Percentiles rank a stretch among this genome's conserved stretches.
Conservation (phyloP, 2,113 vertebrate species). For the Megaleporinus macrocephalus region DNA sequence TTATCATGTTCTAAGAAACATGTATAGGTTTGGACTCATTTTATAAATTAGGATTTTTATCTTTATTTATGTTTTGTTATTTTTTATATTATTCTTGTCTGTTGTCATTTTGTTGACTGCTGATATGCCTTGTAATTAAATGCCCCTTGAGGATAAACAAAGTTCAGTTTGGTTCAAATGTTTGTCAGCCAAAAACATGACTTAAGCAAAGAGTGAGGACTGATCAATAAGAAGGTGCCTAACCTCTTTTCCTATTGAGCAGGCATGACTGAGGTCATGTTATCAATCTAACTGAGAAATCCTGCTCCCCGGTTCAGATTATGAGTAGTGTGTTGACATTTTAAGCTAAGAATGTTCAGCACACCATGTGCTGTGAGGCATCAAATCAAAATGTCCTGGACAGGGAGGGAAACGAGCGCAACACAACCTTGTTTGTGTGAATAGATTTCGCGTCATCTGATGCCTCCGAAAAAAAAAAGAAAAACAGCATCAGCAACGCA, state of each 20-base stretch:
- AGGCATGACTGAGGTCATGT: not conserved
- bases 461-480: slow-evolving; percentile 16
- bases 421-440: not conserved
- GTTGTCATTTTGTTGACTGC: too few relatives aligned
- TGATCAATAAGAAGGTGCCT: too few relatives aligned
- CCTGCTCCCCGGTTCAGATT: not conserved
- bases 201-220: too few relatives aligned
- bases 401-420: not conserved
- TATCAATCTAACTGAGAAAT: not conserved
- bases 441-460: slow-evolving; percentile 16
- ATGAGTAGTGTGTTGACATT: slow-evolving; percentile 14
- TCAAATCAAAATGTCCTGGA: slow-evolving; percentile 4
- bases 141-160: too few relatives aligned
- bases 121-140: too few relatives aligned
- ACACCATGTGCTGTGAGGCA: slow-evolving; percentile 23
- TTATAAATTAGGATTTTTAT: too few relatives aligned
- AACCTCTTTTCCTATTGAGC: not conserved
- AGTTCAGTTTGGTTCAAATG: too few relatives aligned
- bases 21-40: too few relatives aligned
- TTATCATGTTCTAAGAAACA: too few relatives aligned
- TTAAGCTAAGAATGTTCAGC: not conserved
- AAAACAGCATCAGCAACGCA: slow-evolving; percentile 45
- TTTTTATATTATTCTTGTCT: too few relatives aligned
- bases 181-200: too few relatives aligned
- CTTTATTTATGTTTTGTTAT: too few relatives aligned